Conservation (phyloP, 1,140 invertebrate species). For the Drosophila serrata region DNA sequence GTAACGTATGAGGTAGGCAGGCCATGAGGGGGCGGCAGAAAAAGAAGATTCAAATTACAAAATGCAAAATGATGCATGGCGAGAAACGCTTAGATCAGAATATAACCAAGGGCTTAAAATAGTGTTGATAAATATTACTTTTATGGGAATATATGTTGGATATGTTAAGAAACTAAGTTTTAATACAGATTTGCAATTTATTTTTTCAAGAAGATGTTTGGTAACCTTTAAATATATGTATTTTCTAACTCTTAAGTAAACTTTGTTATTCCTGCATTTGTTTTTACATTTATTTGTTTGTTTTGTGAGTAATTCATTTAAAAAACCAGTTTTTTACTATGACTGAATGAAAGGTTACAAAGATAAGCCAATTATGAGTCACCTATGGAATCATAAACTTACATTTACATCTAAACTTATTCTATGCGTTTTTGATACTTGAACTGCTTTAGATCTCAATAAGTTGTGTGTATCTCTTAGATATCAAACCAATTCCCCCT, state of each 20-base stretch:
- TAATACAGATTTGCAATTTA: background rate
- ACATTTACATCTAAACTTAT: background rate
- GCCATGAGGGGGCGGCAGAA: background rate
- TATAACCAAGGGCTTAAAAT: slow-evolving; percentile 2
- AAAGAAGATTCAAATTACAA: slow-evolving; percentile 36
- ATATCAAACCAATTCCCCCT: too few relatives aligned
- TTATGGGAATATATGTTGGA: too few relatives aligned
- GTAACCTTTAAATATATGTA: background rate
- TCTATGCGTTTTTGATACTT: background rate
- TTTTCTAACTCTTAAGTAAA: too few relatives aligned
- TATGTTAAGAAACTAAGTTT: background rate
- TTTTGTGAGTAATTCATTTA: slow-evolving; percentile 14
- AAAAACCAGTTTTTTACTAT: slow-evolving; percentile 11
- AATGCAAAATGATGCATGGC: slow-evolving; percentile 44
- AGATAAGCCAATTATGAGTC: slow-evolving; percentile 15
- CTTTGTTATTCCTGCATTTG: background rate
- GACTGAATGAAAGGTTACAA: slow-evolving; percentile 4
- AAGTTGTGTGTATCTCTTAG: slow-evolving; percentile 2
- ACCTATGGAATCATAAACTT: slow-evolving; percentile 8
- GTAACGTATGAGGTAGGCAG: slow-evolving; percentile 3
- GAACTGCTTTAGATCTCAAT: background rate
- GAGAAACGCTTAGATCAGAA: slow-evolving; percentile 41
- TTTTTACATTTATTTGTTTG: background rate
- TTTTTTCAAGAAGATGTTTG: background rate
- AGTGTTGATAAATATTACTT: slow-evolving; percentile 1